Base-by-base conservation (phyloP, 2,888 invertebrate species). In the Eulithis testata region DNA sequence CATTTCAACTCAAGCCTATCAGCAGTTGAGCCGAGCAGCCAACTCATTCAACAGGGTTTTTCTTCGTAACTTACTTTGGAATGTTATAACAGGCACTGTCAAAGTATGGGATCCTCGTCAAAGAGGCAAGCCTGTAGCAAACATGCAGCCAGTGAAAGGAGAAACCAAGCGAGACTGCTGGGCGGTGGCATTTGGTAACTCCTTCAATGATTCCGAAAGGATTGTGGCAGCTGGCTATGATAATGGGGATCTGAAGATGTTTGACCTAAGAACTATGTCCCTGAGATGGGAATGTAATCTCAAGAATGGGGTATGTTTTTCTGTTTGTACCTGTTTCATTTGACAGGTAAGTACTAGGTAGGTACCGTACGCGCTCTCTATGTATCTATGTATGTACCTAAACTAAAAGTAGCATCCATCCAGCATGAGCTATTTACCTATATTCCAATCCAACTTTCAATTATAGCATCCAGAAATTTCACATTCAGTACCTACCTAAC, bases 71-170 rank as follows among this genome's bases (percentile, higher is more conserved):
- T 5, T 12, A 36, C 8, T 52, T 53, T 50, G 12, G 3, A 21
- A 21, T 21, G 21, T 21, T 21, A 21, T 12, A 27, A 37, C 45
- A 96, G 96, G 96, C 3, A 94, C 95, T 53, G 98, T 99, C 0
- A 98, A 98, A 93, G 96, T 99, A 0, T 99, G 99, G 99, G 99
- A 99, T 85, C 96, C 97, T 0, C 94, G 99, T 1, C 98, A 99
- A 85, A 97, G 97, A 81, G 95, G 96, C 56, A 94, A 94, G 45
- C 98, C 99, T 0, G 99, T 99, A 0, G 98, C 98, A 0, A 95
- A 96, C 73, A 98, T 99, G 95, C 96, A 96, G 77, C 96, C 98
- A 0, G 93, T 94, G 27, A 93, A 94, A 36, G 95, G 95, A 0
- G 96, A 96, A 64, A 86, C 93, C 1, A 95, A 94, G 55, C 93